Evolutionary conservation across 64 coral and sea anemone genomes (phyloP).

Genomic region (Montipora efflorescens): DNA sequence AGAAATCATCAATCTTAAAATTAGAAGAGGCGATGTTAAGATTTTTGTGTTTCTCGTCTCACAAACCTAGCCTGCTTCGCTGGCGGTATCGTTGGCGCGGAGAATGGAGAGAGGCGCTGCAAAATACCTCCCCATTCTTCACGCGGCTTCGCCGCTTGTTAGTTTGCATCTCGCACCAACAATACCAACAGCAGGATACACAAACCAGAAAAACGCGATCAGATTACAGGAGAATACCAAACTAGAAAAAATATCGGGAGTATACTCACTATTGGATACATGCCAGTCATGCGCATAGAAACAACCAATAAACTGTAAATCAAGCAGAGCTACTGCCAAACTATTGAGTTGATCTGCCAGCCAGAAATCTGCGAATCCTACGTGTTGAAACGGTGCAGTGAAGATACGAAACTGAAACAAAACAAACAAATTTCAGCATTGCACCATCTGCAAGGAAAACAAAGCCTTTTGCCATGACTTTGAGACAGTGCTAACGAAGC

Average conservation of each 20-base stretch:
- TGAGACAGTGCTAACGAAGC: background rate
- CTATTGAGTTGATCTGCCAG: slow-evolving; percentile 99
- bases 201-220: too few species aligned
- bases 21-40: too few species aligned
- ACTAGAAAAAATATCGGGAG: background rate
- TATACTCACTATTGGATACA: slow-evolving; percentile 60
- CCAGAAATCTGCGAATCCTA: slow-evolving; percentile 99
- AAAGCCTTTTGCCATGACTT: background rate
- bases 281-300: slow-evolving; percentile 95
- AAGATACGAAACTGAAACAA: slow-evolving; percentile 89
- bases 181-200: too few species aligned
- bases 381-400: slow-evolving; percentile 95
- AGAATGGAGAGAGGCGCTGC: too few species aligned
- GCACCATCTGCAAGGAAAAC: background rate
- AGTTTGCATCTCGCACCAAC: too few species aligned
- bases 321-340: slow-evolving; percentile 83
- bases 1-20: too few species aligned
- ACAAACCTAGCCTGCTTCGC: too few species aligned
- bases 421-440: background rate
- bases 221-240: too few species aligned
- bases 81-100: too few species aligned
- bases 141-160: too few species aligned
- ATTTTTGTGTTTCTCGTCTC: too few species aligned
- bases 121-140: too few species aligned
- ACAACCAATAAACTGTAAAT: slow-evolving; percentile 92